Percentiles rank a stretch among this genome's conserved stretches.
These are phyloP conservation scores for Anthonomus grandis DNA, from an alignment of 1,140 invertebrate genomes.

Conservation along the genomic window DNA sequence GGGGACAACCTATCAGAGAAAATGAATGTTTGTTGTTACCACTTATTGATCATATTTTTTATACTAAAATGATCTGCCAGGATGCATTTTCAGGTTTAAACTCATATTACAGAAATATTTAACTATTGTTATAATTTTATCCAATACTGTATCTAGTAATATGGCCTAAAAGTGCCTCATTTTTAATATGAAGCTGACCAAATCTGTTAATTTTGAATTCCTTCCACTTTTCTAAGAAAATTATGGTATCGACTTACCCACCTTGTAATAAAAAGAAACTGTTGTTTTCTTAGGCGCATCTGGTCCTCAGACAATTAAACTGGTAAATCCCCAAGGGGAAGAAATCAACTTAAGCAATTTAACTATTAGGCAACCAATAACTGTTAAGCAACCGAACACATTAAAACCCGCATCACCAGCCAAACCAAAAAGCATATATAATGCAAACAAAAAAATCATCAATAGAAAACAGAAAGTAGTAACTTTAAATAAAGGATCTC, in stretches of 20 bases:
- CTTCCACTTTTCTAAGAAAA: neutral
- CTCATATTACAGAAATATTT: too few relatives aligned
- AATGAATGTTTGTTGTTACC: too few relatives aligned
- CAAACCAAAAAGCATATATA: constrained; percentile 32
- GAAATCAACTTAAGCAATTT: constrained; percentile 44
- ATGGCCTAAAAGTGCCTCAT: too few relatives aligned
- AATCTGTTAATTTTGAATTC: too few relatives aligned
- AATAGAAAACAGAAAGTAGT: constrained; percentile 29
- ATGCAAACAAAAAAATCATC: constrained; percentile 45
- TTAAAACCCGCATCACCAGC: constrained; percentile 28
- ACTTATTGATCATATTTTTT: too few relatives aligned
- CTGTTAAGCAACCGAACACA: constrained; percentile 39
- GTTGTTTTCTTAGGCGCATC: constrained; percentile 19
- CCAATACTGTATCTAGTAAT: too few relatives aligned
- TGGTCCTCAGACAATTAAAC: constrained; percentile 42
- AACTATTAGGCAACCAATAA: constrained; percentile 37
- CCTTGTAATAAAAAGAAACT: neutral
- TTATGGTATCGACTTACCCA: too few relatives aligned
- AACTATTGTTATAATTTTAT: too few relatives aligned
- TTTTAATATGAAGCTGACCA: too few relatives aligned
- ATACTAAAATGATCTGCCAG: too few relatives aligned
- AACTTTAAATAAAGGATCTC: constrained; percentile 24
- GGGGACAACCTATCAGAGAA: too few relatives aligned
- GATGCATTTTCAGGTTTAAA: too few relatives aligned
- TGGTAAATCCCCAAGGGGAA: constrained; percentile 43